Evolutionary conservation across 1,140 invertebrate genomes (phyloP).

Genomic region (Sycobia sp.): DNA sequence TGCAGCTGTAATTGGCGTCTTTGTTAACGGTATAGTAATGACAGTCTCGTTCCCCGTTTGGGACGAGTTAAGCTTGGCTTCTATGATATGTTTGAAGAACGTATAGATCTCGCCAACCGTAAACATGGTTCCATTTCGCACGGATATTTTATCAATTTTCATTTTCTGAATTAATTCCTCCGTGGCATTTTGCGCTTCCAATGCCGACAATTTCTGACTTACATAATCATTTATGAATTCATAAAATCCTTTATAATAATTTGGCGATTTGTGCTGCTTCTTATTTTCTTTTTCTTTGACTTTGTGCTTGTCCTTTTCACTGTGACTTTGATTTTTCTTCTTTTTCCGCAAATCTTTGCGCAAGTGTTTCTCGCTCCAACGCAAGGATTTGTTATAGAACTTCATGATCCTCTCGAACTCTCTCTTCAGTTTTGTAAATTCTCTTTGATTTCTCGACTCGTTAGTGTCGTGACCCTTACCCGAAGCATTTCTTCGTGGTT

Average conservation of each 20-base stretch:
- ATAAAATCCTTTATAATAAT: conserved; percentile 58
- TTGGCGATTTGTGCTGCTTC: conserved; percentile 44
- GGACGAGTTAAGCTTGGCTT: conserved; percentile 52
- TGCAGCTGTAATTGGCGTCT: not conserved
- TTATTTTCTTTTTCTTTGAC: conserved; percentile 39
- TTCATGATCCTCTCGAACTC: conserved; percentile 58
- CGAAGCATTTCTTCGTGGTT: conserved; percentile 45
- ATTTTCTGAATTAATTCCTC: conserved; percentile 54
- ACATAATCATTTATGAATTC: conserved; percentile 59
- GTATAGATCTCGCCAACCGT: conserved; percentile 57
- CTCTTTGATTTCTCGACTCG: conserved; percentile 52
- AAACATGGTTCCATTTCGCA: conserved; percentile 55
- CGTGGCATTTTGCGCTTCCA: conserved; percentile 51
- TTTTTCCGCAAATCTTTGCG: conserved; percentile 49
- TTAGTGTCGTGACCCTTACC: conserved; percentile 46
- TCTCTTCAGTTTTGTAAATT: conserved; percentile 56
- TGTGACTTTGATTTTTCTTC: conserved; percentile 38
- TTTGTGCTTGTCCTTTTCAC: conserved; percentile 38
- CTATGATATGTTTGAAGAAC: conserved; percentile 63
- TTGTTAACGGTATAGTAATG: conserved; percentile 3
- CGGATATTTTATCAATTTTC: conserved; percentile 54
- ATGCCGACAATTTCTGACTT: conserved; percentile 50
- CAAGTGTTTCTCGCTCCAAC: conserved; percentile 57
- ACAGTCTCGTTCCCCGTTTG: conserved; percentile 35
- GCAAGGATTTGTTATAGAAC: conserved; percentile 58